A percentile compares a stretch with the other conserved stretches of the same genome.
These are phyloP conservation scores for Gorsachius magnificus DNA, from an alignment of 2,797 vertebrate species.

Conservation along the genomic window DNA sequence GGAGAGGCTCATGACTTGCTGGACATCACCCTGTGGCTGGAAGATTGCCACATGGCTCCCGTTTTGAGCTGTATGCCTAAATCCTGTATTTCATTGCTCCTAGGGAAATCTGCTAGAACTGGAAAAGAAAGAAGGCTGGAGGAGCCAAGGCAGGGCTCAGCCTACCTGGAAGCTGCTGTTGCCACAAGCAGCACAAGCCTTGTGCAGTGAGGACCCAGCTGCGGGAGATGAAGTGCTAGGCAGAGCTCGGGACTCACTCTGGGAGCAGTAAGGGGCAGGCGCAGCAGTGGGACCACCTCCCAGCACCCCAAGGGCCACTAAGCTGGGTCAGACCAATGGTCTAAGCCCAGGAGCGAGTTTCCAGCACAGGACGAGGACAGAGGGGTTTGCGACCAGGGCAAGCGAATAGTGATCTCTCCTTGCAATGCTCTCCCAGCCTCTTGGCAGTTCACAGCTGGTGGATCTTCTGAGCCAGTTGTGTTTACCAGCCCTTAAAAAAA, in stretches of 20 bases:
- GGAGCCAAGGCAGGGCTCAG: not conserved
- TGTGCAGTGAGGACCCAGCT: not conserved
- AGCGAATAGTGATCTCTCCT: not conserved
- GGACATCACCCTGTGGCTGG: not conserved
- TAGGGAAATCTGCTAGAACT: not conserved
- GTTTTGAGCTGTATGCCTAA: not conserved
- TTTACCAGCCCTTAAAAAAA: not conserved
- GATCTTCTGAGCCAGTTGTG: not conserved
- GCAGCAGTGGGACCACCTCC: not conserved
- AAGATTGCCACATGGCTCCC: not conserved
- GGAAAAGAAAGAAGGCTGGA: not conserved
- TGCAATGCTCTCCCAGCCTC: too few species aligned
- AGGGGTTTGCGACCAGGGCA: not conserved
- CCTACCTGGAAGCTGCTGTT: not conserved
- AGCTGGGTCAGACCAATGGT: not conserved
- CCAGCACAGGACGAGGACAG: not conserved
- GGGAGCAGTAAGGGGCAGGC: not conserved
- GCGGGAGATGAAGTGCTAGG: not conserved
- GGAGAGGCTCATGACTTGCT: not conserved
- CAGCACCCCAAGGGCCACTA: not conserved
- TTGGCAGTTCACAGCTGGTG: rapidly evolving
- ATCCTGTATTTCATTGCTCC: not conserved
- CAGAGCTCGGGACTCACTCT: not conserved
- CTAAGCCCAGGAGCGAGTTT: not conserved
- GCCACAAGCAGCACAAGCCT: not conserved